Conservation (phyloP, 2,113 vertebrate species). For the Microcebus jonahi region DNA sequence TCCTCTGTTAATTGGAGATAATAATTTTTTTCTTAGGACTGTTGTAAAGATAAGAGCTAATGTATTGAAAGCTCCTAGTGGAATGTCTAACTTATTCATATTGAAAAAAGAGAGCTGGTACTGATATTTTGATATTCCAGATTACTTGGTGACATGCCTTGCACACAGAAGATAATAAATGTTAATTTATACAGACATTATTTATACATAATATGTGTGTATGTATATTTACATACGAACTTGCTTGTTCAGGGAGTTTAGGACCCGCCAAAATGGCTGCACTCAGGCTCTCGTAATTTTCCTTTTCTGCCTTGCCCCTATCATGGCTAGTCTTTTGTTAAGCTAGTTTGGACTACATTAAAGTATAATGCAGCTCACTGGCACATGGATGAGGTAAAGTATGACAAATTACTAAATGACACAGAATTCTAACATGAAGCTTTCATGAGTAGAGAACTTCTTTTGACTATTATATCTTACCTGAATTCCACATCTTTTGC, state of each 20-base stretch:
- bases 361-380: neutral
- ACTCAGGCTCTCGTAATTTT: too few species aligned
- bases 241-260: too few species aligned
- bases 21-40: neutral
- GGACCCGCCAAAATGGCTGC: too few species aligned
- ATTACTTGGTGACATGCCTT: neutral
- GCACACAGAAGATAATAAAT: neutral
- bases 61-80: neutral
- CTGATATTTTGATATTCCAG: neutral
- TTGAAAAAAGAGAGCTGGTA: neutral
- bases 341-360: neutral
- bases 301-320: too few species aligned
- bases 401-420: neutral
- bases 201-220: neutral
- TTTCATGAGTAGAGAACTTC: neutral
- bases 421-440: neutral
- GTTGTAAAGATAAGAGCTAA: neutral
- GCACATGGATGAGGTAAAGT: neutral
- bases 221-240: neutral
- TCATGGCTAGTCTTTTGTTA: too few species aligned
- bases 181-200: neutral
- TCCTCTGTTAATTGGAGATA: neutral
- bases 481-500: neutral
- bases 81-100: neutral
- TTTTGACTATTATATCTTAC: neutral